Evolutionary conservation across 2,888 invertebrate species (phyloP), one percentile per base, ranked within the genome.

Genomic region (Camptogramma bilineatum): DNA sequence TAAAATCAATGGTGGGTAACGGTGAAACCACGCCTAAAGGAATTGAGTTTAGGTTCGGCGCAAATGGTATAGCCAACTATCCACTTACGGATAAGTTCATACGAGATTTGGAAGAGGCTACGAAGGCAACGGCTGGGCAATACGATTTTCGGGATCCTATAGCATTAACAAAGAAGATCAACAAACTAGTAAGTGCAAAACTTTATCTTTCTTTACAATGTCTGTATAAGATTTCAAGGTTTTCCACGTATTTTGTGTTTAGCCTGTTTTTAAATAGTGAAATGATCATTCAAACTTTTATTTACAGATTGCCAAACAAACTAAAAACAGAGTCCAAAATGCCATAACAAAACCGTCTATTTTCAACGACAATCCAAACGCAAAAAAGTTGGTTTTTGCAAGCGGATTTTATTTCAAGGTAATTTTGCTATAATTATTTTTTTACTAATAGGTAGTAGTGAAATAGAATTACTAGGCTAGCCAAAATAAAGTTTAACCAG

Each of bases 291-390:
- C n/a, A n/a, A n/a, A n/a, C n/a, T n/a, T n/a, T n/a, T n/a, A n/a
- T 48, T 56, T 56, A 28, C 10, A 56, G 55, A 46, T 55, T 18
- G 55, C 46, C 31, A 13, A 46, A 5, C 31, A 18, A 18, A 55
- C 46, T 8, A 18, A 55, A 1, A 28, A 28, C 17, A 31, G 4
- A 8, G n/a, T 55, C 31, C 4, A 13, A 46, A 47, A 55, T 13
- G 47, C 46, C 17, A 13, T 55, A 31, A 7, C 28, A 5, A 1
- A 5, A 0, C 7, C 28, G 3, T 31, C 46, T 47, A 55, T 55
- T 10, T 55, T 31, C 55, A 18, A 31, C 1, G n/a, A 13, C 10
- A 24, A 52, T 1, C 21, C 19, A 1, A 9, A n/a, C 10, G 16
- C 44, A 4, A 7, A 10, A 1, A 46, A 31, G 9, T 2, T 44